A percentile compares a stretch with the other conserved stretches of the same genome.
Conservation (phyloP, 2,888 invertebrate genomes). For the Drosophila borealis region DNA sequence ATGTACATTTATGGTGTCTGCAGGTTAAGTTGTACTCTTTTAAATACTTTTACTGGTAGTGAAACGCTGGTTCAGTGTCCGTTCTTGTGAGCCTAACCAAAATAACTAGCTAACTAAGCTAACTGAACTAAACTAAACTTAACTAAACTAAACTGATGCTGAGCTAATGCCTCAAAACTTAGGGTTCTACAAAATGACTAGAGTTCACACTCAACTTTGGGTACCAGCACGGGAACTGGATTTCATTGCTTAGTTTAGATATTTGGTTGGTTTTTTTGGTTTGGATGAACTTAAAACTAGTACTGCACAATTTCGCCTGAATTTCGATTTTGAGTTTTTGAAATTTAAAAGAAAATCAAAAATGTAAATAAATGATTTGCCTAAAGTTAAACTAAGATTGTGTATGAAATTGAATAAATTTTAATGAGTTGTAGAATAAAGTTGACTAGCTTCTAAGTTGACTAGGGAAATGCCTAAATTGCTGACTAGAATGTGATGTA, state of each 20-base stretch:
- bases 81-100: slow-evolving; percentile 36
- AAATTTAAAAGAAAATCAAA: slow-evolving; percentile 38
- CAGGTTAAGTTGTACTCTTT: slow-evolving; percentile 70
- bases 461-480: slow-evolving; percentile 53
- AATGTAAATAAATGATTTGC: slow-evolving; percentile 29
- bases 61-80: slow-evolving; percentile 79
- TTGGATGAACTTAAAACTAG: slow-evolving; percentile 65
- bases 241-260: slow-evolving; percentile 47
- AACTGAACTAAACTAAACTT: slow-evolving; percentile 38
- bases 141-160: slow-evolving; percentile 42
- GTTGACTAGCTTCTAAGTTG: slow-evolving; percentile 31
- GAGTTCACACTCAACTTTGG: slow-evolving; percentile 83
- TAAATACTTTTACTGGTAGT: slow-evolving; percentile 79
- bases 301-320: slow-evolving; percentile 84
- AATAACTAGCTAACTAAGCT: slow-evolving; percentile 39
- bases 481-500: slow-evolving; percentile 57
- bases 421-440: slow-evolving; percentile 20
- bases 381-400: slow-evolving; percentile 59
- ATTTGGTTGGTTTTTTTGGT: slow-evolving; percentile 31
- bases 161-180: slow-evolving; percentile 55
- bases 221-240: slow-evolving; percentile 57
- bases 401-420: slow-evolving; percentile 29
- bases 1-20: slow-evolving; percentile 34
- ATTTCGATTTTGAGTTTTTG: slow-evolving; percentile 57
- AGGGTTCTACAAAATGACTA: slow-evolving; percentile 77